Evolutionary conservation across 2,113 vertebrate genomes (phyloP).

Genomic region (Morphnarchus princeps): DNA sequence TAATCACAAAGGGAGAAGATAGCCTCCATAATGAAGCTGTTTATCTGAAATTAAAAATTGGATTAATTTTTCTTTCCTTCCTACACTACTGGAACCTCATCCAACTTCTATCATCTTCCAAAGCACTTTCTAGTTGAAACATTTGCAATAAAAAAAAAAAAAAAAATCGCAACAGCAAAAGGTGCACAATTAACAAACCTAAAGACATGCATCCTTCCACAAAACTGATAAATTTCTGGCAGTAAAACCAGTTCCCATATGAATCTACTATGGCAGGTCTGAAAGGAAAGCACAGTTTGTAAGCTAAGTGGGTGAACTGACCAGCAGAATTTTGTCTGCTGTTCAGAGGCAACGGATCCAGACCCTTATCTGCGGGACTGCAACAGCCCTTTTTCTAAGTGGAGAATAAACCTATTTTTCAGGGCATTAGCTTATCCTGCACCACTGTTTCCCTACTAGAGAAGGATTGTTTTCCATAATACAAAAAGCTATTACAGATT

Average conservation of each 20-base stretch:
- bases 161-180: not conserved
- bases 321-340: not conserved
- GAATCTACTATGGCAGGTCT: fast-evolving
- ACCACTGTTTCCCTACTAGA: not conserved
- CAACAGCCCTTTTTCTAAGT: not conserved
- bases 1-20: not conserved
- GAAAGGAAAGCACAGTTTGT: not conserved
- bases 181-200: not conserved
- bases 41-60: conserved; percentile 51
- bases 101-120: conserved; percentile 30
- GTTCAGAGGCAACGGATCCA: not conserved
- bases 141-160: not conserved
- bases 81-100: not conserved
- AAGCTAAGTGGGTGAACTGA: not conserved
- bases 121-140: conserved; percentile 19
- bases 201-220: not conserved
- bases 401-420: conserved; percentile 1
- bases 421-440: not conserved
- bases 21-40: conserved; percentile 26
- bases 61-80: conserved; percentile 26
- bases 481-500: conserved; percentile 10
- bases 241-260: not conserved
- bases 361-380: not conserved
- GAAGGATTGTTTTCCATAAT: not conserved
- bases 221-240: not conserved